Conservation (phyloP, 2,888 invertebrate genomes). For the Synergus laeviventris region DNA sequence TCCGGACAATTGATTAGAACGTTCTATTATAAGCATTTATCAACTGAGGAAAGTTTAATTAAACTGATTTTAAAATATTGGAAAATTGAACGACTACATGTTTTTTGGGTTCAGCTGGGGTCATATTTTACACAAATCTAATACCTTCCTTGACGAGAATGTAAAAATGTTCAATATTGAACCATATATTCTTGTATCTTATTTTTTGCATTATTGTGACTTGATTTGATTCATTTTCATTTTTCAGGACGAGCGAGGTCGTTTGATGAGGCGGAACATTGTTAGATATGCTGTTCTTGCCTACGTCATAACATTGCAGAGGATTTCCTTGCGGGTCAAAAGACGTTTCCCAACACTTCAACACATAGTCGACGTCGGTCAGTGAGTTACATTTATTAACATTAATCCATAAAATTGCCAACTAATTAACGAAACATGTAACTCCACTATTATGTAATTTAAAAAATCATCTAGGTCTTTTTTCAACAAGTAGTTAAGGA, state of each 20-base stretch:
- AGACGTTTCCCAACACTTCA: slow-evolving; percentile 92
- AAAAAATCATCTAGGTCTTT: neutral
- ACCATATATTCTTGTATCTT: no score
- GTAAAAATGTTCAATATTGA: no score
- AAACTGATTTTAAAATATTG: no score
- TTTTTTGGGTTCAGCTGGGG: no score
- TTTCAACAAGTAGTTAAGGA: neutral
- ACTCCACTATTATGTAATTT: neutral
- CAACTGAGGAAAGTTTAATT: no score
- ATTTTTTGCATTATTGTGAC: neutral
- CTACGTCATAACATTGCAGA: slow-evolving; percentile 91
- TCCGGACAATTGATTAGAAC: no score
- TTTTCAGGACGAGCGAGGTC: slow-evolving; percentile 89
- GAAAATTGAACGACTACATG: no score
- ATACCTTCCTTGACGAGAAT: no score
- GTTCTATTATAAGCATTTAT: no score
- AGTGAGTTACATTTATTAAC: slow-evolving; percentile 70
- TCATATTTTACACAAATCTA: no score
- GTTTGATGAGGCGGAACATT: slow-evolving; percentile 92
- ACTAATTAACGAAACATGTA: neutral
- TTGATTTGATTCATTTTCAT: slow-evolving; percentile 34
- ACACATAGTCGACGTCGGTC: slow-evolving; percentile 93
- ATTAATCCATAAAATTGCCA: slow-evolving; percentile 7
- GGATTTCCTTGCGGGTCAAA: slow-evolving; percentile 91
- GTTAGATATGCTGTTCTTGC: slow-evolving; percentile 92